Base-by-base conservation (phyloP, 92 coral and sea anemone genomes). In the Heteractis magnifica region DNA sequence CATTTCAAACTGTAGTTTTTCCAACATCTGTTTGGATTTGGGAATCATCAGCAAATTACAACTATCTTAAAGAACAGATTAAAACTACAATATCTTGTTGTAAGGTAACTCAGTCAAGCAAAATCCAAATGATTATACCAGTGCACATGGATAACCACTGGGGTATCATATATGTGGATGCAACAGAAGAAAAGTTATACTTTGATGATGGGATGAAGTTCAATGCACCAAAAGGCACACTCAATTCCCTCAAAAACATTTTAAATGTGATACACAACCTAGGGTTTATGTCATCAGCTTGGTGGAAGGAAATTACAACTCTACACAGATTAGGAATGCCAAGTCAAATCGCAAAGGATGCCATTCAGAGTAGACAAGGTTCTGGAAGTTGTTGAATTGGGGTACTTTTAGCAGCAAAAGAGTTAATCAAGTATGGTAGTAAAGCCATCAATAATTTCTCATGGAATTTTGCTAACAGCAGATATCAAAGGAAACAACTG, bases 391-490 rank as follows among this genome's bases (percentile, higher is more conserved):
- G 72, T 65, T 1, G 72, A 16, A 21, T 65, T 65, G 72, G 72
- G 7, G 34, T 65, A 16, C 19, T 65, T 65, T 65, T 65, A 65
- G 72, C 34, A 16, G 72, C 72, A 16, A 65, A 21, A 65, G 72
- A 65, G 19, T 65, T 65, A 65, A 65, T 65, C 21, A 65, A 65
- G 72, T 65, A 65, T 65, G 72, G 72, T 65, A 65, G 72, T 65
- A 65, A 65, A 16, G 72, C 72, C 72, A 65, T 65, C 72, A 15
- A 65, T 65, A 65, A 65, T 65, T 65, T 65, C 34, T 65, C 72
- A 65, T 65, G 72, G 72, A 65, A 65, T 65, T 65, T 65, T n/a
- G 19, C 72, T 21, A 65, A 16, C 19, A 16, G 1, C 34, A 65
- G 72, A 65, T 65, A 65, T 65, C 72, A 65, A 6, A 65, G 72